Conservation (phyloP, 1,140 invertebrate genomes). For the Drosophila persimilis region DNA sequence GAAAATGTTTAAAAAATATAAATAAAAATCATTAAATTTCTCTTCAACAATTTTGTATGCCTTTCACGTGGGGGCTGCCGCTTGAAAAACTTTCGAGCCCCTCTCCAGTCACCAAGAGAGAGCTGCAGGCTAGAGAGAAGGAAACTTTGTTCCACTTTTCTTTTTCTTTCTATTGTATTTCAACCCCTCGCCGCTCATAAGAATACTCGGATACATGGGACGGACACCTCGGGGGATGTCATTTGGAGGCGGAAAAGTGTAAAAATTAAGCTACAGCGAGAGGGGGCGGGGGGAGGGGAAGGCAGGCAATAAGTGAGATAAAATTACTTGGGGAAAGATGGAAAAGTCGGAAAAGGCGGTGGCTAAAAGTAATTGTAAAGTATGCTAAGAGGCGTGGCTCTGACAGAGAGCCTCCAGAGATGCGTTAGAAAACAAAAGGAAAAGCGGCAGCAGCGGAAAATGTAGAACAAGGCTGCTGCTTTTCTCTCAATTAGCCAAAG, state of each 20-base stretch:
- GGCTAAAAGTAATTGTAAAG: constrained; percentile 63
- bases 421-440: constrained; percentile 33
- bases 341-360: not conserved
- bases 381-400: constrained; percentile 49
- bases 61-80: constrained; percentile 24
- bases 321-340: constrained; percentile 41
- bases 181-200: not conserved
- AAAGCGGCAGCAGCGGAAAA: constrained; percentile 8
- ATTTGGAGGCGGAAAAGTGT: constrained; percentile 68
- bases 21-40: constrained; percentile 41
- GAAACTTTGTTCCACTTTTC: constrained; percentile 65
- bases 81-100: constrained; percentile 7
- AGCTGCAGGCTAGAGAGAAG: constrained; percentile 14
- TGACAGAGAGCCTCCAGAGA: constrained; percentile 39
- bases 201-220: not conserved
- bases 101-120: constrained; percentile 27
- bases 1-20: constrained; percentile 37
- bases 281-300: not conserved
- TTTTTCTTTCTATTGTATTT: constrained; percentile 27
- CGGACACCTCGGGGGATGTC: constrained; percentile 57
- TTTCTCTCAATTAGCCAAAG: constrained; percentile 30
- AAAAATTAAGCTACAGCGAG: constrained; percentile 71
- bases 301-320: constrained; percentile 70
- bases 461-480: constrained; percentile 57
- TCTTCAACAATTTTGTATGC: constrained; percentile 23